A percentile compares a stretch with the other conserved stretches of the same genome.
Evolutionary conservation across 2,888 invertebrate species (phyloP).

Genomic region (Harmothoe impar): DNA sequence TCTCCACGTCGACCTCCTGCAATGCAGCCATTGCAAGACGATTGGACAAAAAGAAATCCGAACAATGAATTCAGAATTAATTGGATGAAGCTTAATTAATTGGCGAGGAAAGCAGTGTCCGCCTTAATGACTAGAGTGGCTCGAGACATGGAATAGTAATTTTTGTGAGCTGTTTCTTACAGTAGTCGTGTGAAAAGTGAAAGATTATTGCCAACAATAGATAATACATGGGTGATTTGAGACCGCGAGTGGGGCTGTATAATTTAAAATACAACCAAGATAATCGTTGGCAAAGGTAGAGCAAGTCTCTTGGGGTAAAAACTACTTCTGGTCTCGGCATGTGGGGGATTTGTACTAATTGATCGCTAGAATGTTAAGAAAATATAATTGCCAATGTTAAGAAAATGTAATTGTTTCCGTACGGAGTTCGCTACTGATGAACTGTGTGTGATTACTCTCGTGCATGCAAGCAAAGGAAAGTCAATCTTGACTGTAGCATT

Average conservation of each 20-base stretch:
- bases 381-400: neutral
- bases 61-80: slow-evolving; percentile 39
- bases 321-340: neutral
- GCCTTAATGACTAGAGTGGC: slow-evolving; percentile 24
- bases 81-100: slow-evolving; percentile 39
- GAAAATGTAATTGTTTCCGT: neutral
- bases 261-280: neutral
- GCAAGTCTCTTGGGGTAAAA: neutral
- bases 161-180: neutral
- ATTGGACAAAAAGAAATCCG: neutral
- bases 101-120: slow-evolving; percentile 31
- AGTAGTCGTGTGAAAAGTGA: neutral
- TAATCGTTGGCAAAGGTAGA: slow-evolving; percentile 1
- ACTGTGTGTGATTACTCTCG: too few species aligned
- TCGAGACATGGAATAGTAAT: neutral
- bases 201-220: slow-evolving; percentile 23
- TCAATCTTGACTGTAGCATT: too few species aligned
- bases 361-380: slow-evolving; percentile 20
- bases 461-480: too few species aligned
- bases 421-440: neutral
- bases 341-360: neutral
- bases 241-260: neutral
- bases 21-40: neutral
- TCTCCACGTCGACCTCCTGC: neutral
- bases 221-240: neutral